Evolutionary conservation across 2,888 invertebrate species (phyloP).

Genomic region (Ophioninae sp.): DNA sequence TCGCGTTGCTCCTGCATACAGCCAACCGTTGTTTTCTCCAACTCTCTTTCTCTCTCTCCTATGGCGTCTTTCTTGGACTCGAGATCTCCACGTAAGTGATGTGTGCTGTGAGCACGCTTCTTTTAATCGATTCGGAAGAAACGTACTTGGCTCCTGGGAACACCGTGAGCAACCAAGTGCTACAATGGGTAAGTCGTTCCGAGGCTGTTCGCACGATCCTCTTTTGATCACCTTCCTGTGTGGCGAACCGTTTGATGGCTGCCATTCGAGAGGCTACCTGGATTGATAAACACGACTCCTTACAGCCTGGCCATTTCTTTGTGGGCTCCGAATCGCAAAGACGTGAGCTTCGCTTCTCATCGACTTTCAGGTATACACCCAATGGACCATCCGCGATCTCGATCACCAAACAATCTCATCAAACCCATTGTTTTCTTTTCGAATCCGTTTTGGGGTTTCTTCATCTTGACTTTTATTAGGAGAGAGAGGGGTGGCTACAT

Average conservation of each 20-base stretch:
- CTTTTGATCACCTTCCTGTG: constrained; percentile 29
- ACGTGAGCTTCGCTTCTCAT: neutral
- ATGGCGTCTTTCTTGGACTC: constrained; percentile 26
- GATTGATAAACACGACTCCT: neutral
- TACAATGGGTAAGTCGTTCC: constrained; percentile 34
- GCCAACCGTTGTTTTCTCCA: constrained; percentile 52
- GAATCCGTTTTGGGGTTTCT: neutral
- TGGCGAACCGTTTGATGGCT: neutral
- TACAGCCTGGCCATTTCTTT: neutral
- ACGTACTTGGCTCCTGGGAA: constrained; percentile 60
- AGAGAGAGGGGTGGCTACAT: neutral
- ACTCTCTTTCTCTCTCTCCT: constrained; percentile 28
- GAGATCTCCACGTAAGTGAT: constrained; percentile 31
- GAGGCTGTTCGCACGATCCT: constrained; percentile 51
- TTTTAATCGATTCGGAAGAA: constrained; percentile 75
- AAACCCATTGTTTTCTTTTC: neutral
- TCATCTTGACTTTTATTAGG: neutral
- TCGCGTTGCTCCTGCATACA: constrained; percentile 62
- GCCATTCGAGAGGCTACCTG: neutral
- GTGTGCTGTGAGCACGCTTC: constrained; percentile 37
- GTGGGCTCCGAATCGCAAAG: neutral
- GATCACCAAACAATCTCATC: neutral
- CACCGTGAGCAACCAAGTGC: constrained; percentile 38
- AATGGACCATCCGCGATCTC: neutral
- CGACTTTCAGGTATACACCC: neutral